Conservation (phyloP, 1,140 invertebrate genomes). For the Ctenoplectra terminalis region DNA sequence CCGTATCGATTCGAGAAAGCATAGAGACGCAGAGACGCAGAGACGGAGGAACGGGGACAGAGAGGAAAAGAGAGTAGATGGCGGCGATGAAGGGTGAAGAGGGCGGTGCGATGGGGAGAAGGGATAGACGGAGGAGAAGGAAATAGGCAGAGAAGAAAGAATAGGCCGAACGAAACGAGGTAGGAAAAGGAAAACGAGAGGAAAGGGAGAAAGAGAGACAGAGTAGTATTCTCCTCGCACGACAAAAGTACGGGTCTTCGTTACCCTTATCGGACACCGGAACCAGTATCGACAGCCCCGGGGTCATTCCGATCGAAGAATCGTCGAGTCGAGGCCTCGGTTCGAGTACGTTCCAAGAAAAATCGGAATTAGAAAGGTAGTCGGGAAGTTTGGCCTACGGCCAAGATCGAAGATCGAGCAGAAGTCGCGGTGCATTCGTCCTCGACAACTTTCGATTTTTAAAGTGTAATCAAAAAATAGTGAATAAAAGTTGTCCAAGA, state of each 20-base stretch:
- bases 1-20: constrained; percentile 71
- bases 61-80: constrained; percentile 17
- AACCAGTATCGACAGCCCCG: constrained; percentile 60
- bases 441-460: no score
- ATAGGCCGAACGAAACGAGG: constrained; percentile 51
- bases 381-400: background rate
- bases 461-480: no score
- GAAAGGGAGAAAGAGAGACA: constrained; percentile 20
- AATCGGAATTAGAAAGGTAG: constrained; percentile 35
- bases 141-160: constrained; percentile 54
- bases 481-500: no score
- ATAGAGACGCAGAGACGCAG: constrained; percentile 56
- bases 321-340: constrained; percentile 25
- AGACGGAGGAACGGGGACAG: constrained; percentile 41
- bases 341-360: background rate
- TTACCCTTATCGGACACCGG: constrained; percentile 66
- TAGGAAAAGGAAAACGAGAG: constrained; percentile 23
- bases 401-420: background rate
- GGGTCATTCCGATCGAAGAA: constrained; percentile 59
- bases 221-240: constrained; percentile 38
- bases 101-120: background rate
- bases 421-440: background rate
- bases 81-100: background rate
- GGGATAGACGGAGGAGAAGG: constrained; percentile 21
- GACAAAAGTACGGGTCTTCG: constrained; percentile 62